Percentiles rank a stretch among this genome's conserved stretches.
phyloP scores from a whole-genome alignment of 2,888 invertebrate species.

The Drosophila kambysellisi region DNA sequence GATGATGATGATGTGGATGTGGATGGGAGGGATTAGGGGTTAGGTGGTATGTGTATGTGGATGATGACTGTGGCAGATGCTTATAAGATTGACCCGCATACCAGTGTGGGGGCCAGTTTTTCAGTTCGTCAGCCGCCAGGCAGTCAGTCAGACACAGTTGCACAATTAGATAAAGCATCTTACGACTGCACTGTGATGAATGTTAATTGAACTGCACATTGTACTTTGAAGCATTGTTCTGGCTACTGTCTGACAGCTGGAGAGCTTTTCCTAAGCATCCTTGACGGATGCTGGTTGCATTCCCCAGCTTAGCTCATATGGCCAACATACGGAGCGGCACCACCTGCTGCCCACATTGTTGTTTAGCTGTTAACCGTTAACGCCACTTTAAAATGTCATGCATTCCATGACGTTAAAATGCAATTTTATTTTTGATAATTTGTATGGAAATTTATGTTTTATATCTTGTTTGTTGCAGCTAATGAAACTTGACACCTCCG shows the following conservation, averaged over 20 bases:
- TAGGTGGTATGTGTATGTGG: conserved; percentile 11
- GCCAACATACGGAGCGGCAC: conserved; percentile 1
- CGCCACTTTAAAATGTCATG: conserved; percentile 43
- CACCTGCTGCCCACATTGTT: conserved; percentile 54
- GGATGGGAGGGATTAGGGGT: background rate
- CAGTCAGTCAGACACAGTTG: conserved; percentile 40
- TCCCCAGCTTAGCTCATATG: background rate
- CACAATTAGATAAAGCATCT: conserved; percentile 72
- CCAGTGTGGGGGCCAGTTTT: conserved; percentile 59
- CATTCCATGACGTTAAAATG: conserved; percentile 45
- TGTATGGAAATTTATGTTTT: conserved; percentile 9
- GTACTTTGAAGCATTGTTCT: conserved; percentile 59
- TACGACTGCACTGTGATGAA: conserved; percentile 68
- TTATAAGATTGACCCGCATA: conserved; percentile 75
- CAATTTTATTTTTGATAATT: background rate
- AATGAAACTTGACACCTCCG: conserved; percentile 68
- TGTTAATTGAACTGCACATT: conserved; percentile 72
- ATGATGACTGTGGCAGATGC: conserved; percentile 54
- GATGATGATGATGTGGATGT: conserved; percentile 10
- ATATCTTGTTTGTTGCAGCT: conserved; percentile 68
- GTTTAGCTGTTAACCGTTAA: conserved; percentile 26
- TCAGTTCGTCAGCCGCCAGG: conserved; percentile 23
- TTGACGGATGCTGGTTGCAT: conserved; percentile 62
- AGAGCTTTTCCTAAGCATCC: conserved; percentile 51
- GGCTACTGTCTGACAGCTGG: conserved; percentile 25